A percentile compares a stretch with the other conserved stretches of the same genome.
Conservation (phyloP, 2,797 vertebrate genomes). For the Brachyrhaphis roseni region DNA sequence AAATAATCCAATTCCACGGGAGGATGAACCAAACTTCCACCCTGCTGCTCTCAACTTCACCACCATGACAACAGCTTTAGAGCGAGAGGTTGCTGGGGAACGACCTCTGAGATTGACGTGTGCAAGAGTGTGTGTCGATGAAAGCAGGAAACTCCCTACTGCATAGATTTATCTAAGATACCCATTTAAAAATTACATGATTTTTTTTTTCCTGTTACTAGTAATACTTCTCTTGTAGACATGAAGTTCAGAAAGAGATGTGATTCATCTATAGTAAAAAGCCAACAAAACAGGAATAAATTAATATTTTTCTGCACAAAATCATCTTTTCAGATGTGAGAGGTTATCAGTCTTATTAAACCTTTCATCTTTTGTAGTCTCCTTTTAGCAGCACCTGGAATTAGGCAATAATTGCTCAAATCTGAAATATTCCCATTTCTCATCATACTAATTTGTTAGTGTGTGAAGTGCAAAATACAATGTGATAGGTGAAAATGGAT, state of each 20-base stretch:
- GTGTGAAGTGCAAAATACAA: neutral
- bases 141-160: conserved; percentile 21
- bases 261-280: neutral
- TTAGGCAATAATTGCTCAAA: conserved; percentile 11
- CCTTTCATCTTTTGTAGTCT: neutral
- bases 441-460: neutral
- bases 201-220: neutral
- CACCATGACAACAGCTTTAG: conserved; percentile 72
- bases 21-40: conserved; percentile 72
- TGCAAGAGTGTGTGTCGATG: conserved; percentile 6
- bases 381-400: neutral
- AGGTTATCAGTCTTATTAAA: conserved; percentile 7
- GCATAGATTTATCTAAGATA: conserved; percentile 20
- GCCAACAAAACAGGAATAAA: neutral
- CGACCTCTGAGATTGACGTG: conserved; percentile 39
- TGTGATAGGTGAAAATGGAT: neutral
- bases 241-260: neutral
- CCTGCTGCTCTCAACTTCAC: conserved; percentile 62
- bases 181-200: neutral
- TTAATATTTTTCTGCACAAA: neutral
- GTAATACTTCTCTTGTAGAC: neutral
- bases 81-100: conserved; percentile 55
- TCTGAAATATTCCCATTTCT: conserved; percentile 8
- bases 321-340: neutral
- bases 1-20: conserved; percentile 77